Base-by-base conservation (phyloP, 1,140 invertebrate species). In the Drepana arcuata region DNA sequence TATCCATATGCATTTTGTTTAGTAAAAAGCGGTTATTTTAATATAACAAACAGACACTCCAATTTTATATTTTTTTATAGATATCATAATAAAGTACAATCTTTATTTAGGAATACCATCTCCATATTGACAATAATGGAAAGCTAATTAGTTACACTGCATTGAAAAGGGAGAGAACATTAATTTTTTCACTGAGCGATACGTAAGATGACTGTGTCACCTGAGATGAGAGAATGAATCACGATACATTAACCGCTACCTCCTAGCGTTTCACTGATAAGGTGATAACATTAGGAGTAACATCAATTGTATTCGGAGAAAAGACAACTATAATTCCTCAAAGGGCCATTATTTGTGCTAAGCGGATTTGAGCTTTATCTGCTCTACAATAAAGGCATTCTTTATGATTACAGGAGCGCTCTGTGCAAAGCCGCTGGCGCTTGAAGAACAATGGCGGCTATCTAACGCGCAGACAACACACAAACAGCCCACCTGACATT, bases 391-490 rank as follows among this genome's bases (percentile, higher is more conserved):
- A 21, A 9, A 21, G 18, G 4, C 9, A 5, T 21, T 21, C 9
- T 21, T 9, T 4, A 5, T 44, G 30, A 61, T 57, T 57, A 67
- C 66, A 46, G 57, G 46, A 67, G 61, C 67, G 39, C 34, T 51
- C 39, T 47, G 15, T 44, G 26, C 34, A 13, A 30, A 42, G 65
- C 61, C 60, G 58, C 49, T 59, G 57, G 59, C 61, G 52, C 57
- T 69, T 47, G 23, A 15, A 47, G 42, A 32, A 73, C 71, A 75
- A 72, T 65, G 33, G 53, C 39, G 57, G 66, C 72, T 64, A 74
- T 72, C 62, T 59, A 41, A 51, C 35, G 31, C 28, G 27, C 56
- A 57, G 55, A 61, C 60, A 61, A 64, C 47, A 57, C 41, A 60
- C 57, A 67, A 75, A 72, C 65, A 70, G 41, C 21, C 37, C 41